phyloP scores from a whole-genome alignment of 1,140 invertebrate genomes.

The Helicoverpa zea region DNA sequence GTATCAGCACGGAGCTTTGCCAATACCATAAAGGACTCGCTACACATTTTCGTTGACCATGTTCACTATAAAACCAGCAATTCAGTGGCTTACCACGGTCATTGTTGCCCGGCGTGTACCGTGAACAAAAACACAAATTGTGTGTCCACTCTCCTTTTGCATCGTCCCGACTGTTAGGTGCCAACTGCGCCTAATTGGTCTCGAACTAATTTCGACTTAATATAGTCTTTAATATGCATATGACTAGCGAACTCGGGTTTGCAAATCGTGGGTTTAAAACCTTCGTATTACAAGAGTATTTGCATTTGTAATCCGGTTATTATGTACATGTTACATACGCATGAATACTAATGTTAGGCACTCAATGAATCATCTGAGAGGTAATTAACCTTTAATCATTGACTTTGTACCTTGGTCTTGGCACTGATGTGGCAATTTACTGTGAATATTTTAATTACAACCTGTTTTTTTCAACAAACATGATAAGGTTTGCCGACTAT shows the following conservation, averaged over 20 bases:
- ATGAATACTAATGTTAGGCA: background rate
- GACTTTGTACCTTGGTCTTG: conserved; percentile 9
- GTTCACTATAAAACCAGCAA: conserved; percentile 42
- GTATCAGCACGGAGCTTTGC: conserved; percentile 37
- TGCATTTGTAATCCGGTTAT: background rate
- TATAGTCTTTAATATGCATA: conserved; percentile 39
- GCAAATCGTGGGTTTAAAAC: conserved; percentile 21
- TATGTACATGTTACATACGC: background rate
- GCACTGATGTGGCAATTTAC: background rate
- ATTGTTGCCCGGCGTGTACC: conserved; percentile 33
- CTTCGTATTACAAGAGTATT: background rate
- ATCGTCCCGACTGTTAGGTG: conserved; percentile 22
- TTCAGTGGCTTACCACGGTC: conserved; percentile 40
- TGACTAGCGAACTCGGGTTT: conserved; percentile 12
- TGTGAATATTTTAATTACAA: too few relatives aligned
- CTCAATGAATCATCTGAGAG: background rate
- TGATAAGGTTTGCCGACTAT: too few relatives aligned
- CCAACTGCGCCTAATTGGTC: conserved; percentile 35
- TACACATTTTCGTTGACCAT: conserved; percentile 43
- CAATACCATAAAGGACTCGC: conserved; percentile 38
- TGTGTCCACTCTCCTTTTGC: conserved; percentile 29
- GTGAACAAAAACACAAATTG: conserved; percentile 41
- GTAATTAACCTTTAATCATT: conserved; percentile 6
- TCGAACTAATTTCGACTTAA: conserved; percentile 36
- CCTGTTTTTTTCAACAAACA: too few relatives aligned